Conservation (phyloP, 2,113 vertebrate genomes). For the Chlorodrepanis virens region DNA sequence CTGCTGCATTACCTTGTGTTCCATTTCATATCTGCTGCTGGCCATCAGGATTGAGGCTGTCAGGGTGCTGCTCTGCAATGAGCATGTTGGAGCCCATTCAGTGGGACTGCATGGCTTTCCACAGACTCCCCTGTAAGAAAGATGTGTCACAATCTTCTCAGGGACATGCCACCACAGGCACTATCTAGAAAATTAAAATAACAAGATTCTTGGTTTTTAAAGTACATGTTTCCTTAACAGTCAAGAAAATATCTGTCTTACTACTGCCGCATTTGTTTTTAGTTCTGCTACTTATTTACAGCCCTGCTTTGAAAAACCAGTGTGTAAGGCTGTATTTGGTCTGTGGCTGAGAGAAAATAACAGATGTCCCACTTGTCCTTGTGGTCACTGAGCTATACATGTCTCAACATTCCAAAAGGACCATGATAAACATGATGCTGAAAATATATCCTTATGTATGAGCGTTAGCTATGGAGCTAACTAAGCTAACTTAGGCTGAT, state of each 20-base stretch:
- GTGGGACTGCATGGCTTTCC: background rate
- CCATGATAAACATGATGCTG: conserved; percentile 26
- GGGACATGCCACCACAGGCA: background rate
- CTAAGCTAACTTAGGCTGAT: background rate
- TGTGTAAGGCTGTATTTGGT: background rate
- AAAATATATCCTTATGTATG: conserved; percentile 25
- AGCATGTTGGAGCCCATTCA: background rate
- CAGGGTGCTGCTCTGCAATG: background rate
- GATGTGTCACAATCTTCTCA: background rate
- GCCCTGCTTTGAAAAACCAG: background rate
- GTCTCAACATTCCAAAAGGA: background rate
- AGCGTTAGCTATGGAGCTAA: conserved; percentile 15
- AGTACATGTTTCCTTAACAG: background rate
- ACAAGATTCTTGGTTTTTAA: background rate
- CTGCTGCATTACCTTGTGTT: background rate
- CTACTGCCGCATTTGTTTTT: background rate
- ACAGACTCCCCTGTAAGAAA: background rate
- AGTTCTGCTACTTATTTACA: background rate
- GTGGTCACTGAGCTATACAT: background rate
- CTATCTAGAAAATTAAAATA: background rate
- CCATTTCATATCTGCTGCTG: background rate
- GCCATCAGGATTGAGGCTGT: background rate
- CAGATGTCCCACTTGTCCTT: background rate
- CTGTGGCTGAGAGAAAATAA: background rate
- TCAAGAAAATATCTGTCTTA: background rate